Evolutionary conservation across 2,888 invertebrate species (phyloP).

Genomic region (Sialis lutaria): DNA sequence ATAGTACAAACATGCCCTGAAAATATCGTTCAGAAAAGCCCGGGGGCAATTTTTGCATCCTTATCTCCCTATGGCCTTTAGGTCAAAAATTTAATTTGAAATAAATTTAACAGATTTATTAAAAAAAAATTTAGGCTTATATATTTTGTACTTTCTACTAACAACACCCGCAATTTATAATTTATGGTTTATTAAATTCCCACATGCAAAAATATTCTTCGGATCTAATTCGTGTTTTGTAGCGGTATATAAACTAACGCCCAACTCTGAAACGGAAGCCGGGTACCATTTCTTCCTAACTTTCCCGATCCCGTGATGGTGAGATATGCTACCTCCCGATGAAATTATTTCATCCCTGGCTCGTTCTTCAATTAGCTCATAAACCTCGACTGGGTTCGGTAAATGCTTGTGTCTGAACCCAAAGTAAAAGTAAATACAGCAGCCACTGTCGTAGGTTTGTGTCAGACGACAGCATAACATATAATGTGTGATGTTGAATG

Average conservation of each 20-base stretch:
- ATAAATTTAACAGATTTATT: too few species aligned
- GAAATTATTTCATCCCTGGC: slow-evolving; percentile 87
- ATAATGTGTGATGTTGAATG: slow-evolving; percentile 38
- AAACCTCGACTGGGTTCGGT: slow-evolving; percentile 57
- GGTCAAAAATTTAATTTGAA: too few species aligned
- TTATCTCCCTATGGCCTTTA: too few species aligned
- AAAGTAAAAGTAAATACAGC: slow-evolving; percentile 92
- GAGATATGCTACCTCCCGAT: slow-evolving; percentile 82
- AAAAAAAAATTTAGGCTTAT: too few species aligned
- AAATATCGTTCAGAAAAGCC: too few species aligned
- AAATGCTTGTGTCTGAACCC: slow-evolving; percentile 49
- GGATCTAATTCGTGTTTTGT: slow-evolving; percentile 84
- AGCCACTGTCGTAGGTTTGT: slow-evolving; percentile 94
- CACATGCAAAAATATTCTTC: slow-evolving; percentile 80
- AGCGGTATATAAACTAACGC: slow-evolving; percentile 57
- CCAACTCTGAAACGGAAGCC: slow-evolving; percentile 66
- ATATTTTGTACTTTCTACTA: too few species aligned
- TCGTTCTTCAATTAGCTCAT: slow-evolving; percentile 72
- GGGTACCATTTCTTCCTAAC: slow-evolving; percentile 75
- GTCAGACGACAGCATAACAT: slow-evolving; percentile 74
- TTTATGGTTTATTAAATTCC: slow-evolving; percentile 40
- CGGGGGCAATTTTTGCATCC: too few species aligned
- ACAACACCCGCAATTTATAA: background rate
- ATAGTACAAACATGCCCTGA: too few species aligned
- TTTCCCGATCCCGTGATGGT: slow-evolving; percentile 96